Evolutionary conservation across 2,888 invertebrate species (phyloP), one percentile per base, ranked within the genome.

Genomic region (Heliconius sara): DNA sequence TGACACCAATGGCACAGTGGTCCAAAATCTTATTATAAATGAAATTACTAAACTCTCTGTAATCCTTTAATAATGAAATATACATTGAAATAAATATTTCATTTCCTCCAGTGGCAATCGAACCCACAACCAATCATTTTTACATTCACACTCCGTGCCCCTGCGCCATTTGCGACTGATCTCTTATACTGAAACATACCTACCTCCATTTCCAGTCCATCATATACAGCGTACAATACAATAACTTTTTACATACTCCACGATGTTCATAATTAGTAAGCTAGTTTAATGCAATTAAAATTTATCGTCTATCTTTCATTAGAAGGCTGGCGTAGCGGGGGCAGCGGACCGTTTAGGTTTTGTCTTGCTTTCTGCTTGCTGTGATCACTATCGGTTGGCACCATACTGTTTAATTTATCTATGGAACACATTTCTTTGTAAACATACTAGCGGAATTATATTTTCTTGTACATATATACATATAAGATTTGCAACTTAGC

Each of bases 1-100:
- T 84, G 99, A 99, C 90, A 96, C 96, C 79, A 98, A 99, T 88
- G 99, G 99, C 74, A 96, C 96, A 72, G 96, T 99, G 22, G 96
- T 97, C 60, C 96, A 97, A 82, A 97, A 97, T 86, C 92, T 98
- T 75, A 97, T 99, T 74, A 96, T 98, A 87, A 96, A 96, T 68
- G 98, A 98, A 90, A 96, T 99, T 75, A 96, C 96, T 78, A 97
- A 97, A 88, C 92, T 99, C 80, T 30, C 30, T 30, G 39, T 39
- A 39, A 39, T 39, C 10, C 10, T 39, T 10, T 39, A 39, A 39
- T 39, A 39, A 39, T 9, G 10, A 39, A 39, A 10, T 9, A 39
- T 39, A 39, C 39, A 9, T 39, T 39, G 9, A 39, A 39, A 39
- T 10, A 39, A 39, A 39, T 39, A 39, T 39, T 39, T 39, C 1